Evolutionary conservation across 2,797 vertebrate genomes (phyloP), one percentile per base, ranked within the genome.

Genomic region (Oryzias sinensis): DNA sequence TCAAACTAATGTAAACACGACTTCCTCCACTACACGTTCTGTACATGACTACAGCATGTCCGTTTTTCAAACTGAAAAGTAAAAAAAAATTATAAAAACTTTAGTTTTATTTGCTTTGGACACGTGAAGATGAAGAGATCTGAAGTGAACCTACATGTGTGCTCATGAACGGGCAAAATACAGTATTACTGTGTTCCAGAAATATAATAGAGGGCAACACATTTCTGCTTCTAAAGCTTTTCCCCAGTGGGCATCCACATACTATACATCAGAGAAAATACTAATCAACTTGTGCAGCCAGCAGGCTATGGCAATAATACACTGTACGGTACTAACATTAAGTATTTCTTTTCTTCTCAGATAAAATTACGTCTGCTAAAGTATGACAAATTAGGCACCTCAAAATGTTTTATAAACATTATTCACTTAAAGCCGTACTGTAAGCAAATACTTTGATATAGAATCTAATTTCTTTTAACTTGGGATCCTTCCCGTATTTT

Each of bases 1-100:
- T 85, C 86, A 81, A 85, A 87, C 84, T 88, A 88, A 90, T 92
- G 91, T 91, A 93, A 93, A 93, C 90, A 89, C 88, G 80, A 82
- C 74, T 88, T 88, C 80, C 83, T 87, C 77, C 76, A 85, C 83
- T 80, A 85, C 76, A 87, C 74, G 43, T 81, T 76, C 77, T 82
- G 73, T 77, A 88, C 78, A 77, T 73, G 79, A 86, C 79, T 80
- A 87, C 49, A 84, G 81, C 81, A 86, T 84, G 86, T 83, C 80
- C 75, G 76, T 71, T 82, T 82, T 74, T 81, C 77, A 67, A 83
- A 74, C 66, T n/a, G 42, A 27, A 43, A 25, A 24, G 4, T 9
- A 24, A 42, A 22, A 33, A 43, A 37, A 64, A 77, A 79, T 72
- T 76, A 62, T 6, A 45, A 54, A 68, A 77, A 65, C 68, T 76